Evolutionary conservation across 2,113 vertebrate species (phyloP), one percentile per base, ranked within the genome.

Genomic region (Hiodon tergisus): DNA sequence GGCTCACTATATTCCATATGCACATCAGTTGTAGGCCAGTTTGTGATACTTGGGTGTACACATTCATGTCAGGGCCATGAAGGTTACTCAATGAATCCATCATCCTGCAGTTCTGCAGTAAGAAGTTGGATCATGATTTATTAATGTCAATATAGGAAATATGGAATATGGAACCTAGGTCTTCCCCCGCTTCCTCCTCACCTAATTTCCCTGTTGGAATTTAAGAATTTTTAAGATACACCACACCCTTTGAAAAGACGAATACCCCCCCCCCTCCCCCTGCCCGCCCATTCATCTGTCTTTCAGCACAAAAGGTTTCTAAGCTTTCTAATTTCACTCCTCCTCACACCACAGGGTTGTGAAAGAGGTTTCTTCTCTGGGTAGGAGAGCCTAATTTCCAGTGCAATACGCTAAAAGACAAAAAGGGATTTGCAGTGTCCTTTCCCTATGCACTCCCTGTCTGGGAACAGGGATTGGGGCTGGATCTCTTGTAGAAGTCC

Each of bases 381-480:
- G 83, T 84, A 74, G 46, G 79, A 70, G 82, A 86, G 86, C 88
- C 89, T 89, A 90, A 78, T 77, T 86, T 87, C 83, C 84, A 84
- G 75, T 76, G 80, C 68, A 58, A 70, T 78, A 82, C 85, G 77
- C 83, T 71, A 68, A 79, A 82, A 75, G 79, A 88, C 88, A 90
- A 87, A 86, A 84, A 83, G 80, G 69, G 83, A 86, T 87, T 89
- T 89, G 31, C 31, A 1, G 81, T 84, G 79, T 83, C 79, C 79
- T 84, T 80, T 77, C 78, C 77, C n/a, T 78, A 80, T 79, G 63
- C 61, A 72, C 76, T 83, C 75, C 62, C 76, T 81, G 10, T 80
- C 72, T 70, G 55, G 71, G 80, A 82, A 70, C 72, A 16, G 76
- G 70, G 79, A 63, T 75, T 73, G 73, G 77, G 79, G 53, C 71